Evolutionary conservation across 2,113 vertebrate genomes (phyloP), one percentile per base, ranked within the genome.

Genomic region (Turdus rufiventris): DNA sequence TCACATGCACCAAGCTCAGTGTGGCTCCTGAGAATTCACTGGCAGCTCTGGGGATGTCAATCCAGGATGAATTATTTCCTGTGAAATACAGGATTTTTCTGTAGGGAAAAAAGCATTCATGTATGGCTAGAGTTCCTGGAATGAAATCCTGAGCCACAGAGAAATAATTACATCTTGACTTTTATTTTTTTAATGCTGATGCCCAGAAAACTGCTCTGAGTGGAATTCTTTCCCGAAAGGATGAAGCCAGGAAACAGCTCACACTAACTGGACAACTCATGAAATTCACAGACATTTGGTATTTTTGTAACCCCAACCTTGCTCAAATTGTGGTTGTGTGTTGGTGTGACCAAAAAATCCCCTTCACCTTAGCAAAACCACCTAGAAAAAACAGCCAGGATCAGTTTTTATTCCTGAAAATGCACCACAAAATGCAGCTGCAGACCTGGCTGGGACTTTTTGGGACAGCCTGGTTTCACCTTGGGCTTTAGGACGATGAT

Each of bases 401-500:
- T 58, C 18, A 29, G 4, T 70, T 85, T 72, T 68, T 7, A 9
- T 51, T 75, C 29, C 33, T 89, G 19, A 14, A 79, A 40, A 40
- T 40, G 42, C 33, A 12, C 36, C 3, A 54, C 10, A 18, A 65
- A 82, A 87, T 11, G 12, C 65, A 92, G 40, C 87, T 47, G n/a
- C 18, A 42, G 26, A n/a, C 24, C 40, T 62, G 71, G 10, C 87
- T 72, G 70, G 51, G 80, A 33, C 14, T 4, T 91, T 82, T 26
- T 45, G 86, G 77, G 74, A 88, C 71, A 70, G 51, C 43, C n/a
- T 62, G 62, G 16, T 31, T 74, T 92, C 89, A 96, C 93, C 91
- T 91, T 91, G 93, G 67, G 60, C 75, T 88, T 85, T 13, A 70
- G 78, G 67, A 96, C 15, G 14, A 83, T 89, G 93, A 94, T 67